Conservation (phyloP, 2,113 vertebrate species). For the Podocnemis expansa region DNA sequence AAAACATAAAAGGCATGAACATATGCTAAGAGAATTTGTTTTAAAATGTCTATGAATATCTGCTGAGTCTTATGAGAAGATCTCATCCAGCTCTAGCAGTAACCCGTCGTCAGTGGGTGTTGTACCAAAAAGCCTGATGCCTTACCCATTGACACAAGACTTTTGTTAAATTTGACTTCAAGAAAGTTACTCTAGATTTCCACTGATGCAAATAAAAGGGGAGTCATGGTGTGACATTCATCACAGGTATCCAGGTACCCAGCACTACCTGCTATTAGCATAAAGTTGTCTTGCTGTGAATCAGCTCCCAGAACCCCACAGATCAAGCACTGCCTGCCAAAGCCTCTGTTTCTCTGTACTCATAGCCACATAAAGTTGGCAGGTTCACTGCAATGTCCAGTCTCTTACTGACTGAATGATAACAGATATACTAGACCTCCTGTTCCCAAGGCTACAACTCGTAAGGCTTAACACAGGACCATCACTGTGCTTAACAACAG, state of each 20-base stretch:
- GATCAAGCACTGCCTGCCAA: neutral
- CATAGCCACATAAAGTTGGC: neutral
- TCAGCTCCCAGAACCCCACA: neutral
- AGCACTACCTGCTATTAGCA: no score
- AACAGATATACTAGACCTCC: no score
- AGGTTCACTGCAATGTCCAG: neutral
- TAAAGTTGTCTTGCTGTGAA: neutral
- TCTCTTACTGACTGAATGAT: neutral
- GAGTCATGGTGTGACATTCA: no score
- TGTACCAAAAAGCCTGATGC: neutral
- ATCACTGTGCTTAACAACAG: no score
- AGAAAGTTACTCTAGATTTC: neutral
- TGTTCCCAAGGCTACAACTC: no score
- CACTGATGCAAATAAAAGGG: neutral
- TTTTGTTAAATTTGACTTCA: neutral
- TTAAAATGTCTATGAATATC: neutral
- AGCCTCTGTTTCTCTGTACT: neutral
- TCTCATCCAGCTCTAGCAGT: neutral
- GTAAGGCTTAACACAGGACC: no score
- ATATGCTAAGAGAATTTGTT: neutral
- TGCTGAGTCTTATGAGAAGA: neutral
- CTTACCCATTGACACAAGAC: neutral
- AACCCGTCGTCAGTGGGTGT: neutral
- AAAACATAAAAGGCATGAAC: neutral
- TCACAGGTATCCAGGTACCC: no score